Evolutionary conservation across 2,797 vertebrate species (phyloP).

Genomic region (Hemitrygon akajei): DNA sequence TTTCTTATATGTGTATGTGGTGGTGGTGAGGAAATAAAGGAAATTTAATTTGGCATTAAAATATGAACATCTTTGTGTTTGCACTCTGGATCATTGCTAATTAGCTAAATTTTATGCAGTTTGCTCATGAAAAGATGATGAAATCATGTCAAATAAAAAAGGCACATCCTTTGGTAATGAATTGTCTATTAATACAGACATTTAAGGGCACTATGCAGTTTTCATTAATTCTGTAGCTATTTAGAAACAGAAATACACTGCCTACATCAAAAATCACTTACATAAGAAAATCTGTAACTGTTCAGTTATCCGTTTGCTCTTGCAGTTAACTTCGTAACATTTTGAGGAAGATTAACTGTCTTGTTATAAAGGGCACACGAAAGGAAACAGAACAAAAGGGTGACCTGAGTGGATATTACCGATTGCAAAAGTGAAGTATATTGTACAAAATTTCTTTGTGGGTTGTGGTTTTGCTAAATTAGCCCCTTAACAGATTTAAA

Average conservation of each 20-base stretch:
- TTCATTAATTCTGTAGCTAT: background rate
- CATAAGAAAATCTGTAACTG: background rate
- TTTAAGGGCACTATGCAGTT: background rate
- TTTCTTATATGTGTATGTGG: background rate
- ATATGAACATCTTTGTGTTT: background rate
- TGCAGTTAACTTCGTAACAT: background rate
- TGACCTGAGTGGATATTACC: background rate
- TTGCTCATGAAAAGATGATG: constrained; percentile 35
- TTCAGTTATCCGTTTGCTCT: background rate
- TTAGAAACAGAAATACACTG: constrained; percentile 3
- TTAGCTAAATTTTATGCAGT: background rate
- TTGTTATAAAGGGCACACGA: background rate
- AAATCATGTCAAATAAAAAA: constrained; percentile 52
- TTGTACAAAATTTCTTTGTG: background rate
- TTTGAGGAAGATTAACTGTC: background rate
- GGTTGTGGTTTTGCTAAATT: background rate
- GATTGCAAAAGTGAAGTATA: constrained; percentile 10
- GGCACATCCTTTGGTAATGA: constrained; percentile 45
- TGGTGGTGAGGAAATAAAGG: background rate
- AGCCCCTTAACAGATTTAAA: background rate
- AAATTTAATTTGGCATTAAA: constrained; percentile 33
- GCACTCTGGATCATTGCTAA: background rate
- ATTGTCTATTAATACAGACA: constrained; percentile 16
- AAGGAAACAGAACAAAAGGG: background rate
- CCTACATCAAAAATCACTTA: background rate